phyloP scores from a whole-genome alignment of 2,888 invertebrate species.

The Nephrotoma flavescens region DNA sequence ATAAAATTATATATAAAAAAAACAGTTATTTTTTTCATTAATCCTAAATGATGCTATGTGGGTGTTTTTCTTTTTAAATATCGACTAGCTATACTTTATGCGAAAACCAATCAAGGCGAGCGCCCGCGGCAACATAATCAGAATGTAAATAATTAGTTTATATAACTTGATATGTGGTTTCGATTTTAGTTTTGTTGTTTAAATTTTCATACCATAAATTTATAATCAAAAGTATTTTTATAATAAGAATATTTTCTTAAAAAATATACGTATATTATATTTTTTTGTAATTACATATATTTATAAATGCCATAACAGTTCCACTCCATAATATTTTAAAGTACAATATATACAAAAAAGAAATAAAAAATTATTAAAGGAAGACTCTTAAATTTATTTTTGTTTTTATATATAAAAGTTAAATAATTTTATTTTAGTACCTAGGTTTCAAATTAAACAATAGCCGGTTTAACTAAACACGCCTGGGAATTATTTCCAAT shows the following conservation, averaged over 20 bases:
- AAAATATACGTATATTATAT: not conserved
- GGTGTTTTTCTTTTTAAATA: not conserved
- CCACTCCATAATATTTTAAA: not conserved
- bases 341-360: not conserved
- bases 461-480: constrained; percentile 45
- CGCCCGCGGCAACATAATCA: not conserved
- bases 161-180: not conserved
- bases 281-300: not conserved
- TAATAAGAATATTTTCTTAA: not conserved
- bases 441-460: constrained; percentile 21
- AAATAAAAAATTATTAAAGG: not conserved
- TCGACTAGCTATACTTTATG: not conserved
- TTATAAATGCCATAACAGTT: not conserved
- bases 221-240: not conserved
- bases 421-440: not conserved
- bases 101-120: not conserved
- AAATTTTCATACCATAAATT: not conserved
- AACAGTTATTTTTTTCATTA: not conserved
- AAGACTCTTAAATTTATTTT: not conserved
- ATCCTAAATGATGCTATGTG: not conserved
- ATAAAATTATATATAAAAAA: not conserved
- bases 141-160: not conserved
- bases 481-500: constrained; percentile 52
- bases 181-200: not conserved
- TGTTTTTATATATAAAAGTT: not conserved